Conservation (phyloP, 2,888 invertebrate species). For the Pseudeuparius sepicola region DNA sequence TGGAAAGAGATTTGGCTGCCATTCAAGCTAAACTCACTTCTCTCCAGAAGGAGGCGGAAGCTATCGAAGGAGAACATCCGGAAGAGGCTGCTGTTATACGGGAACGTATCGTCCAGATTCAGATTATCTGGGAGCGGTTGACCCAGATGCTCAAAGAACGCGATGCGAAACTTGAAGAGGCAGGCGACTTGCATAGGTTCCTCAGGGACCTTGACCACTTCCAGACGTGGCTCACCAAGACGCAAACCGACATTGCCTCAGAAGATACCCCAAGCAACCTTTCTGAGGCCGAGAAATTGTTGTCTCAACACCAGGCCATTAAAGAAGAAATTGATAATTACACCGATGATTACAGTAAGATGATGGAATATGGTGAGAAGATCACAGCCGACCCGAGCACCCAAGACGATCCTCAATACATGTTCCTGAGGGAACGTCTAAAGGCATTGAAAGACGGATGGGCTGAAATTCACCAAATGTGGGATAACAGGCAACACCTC, state of each 20-base stretch:
- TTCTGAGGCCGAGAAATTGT: conserved; percentile 92
- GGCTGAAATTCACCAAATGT: conserved; percentile 99
- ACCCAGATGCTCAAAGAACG: conserved; percentile 94
- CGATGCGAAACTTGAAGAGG: conserved; percentile 96
- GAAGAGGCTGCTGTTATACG: conserved; percentile 87
- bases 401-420: conserved; percentile 97
- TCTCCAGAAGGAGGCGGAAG: conserved; percentile 84
- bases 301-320: conserved; percentile 96
- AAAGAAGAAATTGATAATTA: conserved; percentile 99
- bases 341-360: conserved; percentile 88
- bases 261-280: conserved; percentile 90
- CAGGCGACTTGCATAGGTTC: conserved; percentile 96
- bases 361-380: conserved; percentile 99
- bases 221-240: conserved; percentile 88
- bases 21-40: conserved; percentile 96
- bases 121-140: conserved; percentile 85
- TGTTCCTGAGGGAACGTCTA: conserved; percentile 97
- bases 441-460: conserved; percentile 98
- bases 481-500: conserved; percentile 95
- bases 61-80: conserved; percentile 88
- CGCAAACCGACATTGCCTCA: conserved; percentile 97
- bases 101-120: conserved; percentile 85
- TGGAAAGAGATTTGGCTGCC: conserved; percentile 98
- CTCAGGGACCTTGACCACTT: conserved; percentile 98
- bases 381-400: conserved; percentile 80